A percentile compares a stretch with the other conserved stretches of the same genome.
Conservation (phyloP, 1,140 invertebrate species). For the Leptestheria dahalacensis region DNA sequence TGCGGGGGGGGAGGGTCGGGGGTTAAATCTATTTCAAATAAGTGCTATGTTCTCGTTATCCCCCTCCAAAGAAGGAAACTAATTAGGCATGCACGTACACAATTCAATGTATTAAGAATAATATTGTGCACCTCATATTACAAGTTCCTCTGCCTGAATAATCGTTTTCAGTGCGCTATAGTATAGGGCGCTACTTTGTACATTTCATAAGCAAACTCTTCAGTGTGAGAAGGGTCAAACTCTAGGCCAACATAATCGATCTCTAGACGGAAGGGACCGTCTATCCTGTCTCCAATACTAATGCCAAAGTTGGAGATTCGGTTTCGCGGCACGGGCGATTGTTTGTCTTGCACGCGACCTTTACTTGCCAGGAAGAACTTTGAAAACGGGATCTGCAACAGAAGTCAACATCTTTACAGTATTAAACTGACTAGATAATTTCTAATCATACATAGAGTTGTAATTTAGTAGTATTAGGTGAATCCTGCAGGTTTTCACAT, state of each 20-base stretch:
- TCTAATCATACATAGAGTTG: background rate
- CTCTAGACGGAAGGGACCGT: constrained; percentile 77
- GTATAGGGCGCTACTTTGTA: constrained; percentile 53
- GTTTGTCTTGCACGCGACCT: constrained; percentile 73
- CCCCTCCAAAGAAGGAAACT: no score
- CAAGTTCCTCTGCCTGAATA: no score
- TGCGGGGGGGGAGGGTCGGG: no score
- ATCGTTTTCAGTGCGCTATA: constrained; percentile 27
- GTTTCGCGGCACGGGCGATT: constrained; percentile 40
- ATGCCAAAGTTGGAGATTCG: constrained; percentile 61
- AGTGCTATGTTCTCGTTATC: no score
- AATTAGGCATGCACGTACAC: no score
- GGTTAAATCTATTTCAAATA: no score
- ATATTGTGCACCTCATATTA: no score
- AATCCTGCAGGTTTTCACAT: no score
- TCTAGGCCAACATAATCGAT: constrained; percentile 82
- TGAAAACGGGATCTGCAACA: constrained; percentile 75
- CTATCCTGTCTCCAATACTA: constrained; percentile 50
- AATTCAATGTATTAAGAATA: no score
- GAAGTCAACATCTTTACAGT: background rate
- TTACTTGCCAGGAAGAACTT: constrained; percentile 73
- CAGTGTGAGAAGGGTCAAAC: constrained; percentile 52
- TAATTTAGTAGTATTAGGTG: constrained; percentile 22
- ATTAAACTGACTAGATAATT: background rate
- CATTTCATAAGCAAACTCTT: constrained; percentile 82